phyloP scores from a whole-genome alignment of 2,113 vertebrate genomes.

The Menura novaehollandiae region DNA sequence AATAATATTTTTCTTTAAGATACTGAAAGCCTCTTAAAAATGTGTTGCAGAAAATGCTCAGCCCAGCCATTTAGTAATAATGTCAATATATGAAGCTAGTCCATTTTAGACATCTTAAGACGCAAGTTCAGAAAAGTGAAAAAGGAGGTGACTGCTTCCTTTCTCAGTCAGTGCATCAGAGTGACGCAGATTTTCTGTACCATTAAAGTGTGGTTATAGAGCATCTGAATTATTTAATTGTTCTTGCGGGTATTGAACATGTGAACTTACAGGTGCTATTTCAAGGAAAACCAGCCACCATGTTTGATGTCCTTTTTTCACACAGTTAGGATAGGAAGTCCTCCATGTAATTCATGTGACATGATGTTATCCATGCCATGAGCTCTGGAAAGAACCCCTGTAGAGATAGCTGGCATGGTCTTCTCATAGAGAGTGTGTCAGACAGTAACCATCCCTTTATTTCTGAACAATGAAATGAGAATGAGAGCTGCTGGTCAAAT shows the following conservation, averaged over 20 bases:
- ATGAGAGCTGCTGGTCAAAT: neutral
- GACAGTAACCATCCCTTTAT: neutral
- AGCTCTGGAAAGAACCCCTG: neutral
- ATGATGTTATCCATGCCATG: neutral
- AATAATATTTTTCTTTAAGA: neutral
- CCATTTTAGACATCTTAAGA: neutral
- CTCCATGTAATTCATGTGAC: neutral
- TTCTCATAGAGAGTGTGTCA: neutral
- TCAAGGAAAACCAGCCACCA: neutral
- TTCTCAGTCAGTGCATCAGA: neutral
- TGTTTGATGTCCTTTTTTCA: neutral
- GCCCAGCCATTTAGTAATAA: neutral
- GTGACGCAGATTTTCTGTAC: neutral
- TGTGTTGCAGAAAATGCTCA: neutral
- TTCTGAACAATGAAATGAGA: neutral
- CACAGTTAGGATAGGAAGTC: neutral
- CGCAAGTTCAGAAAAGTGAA: neutral
- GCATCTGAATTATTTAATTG: neutral
- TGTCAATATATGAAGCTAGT: neutral
- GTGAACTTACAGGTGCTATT: neutral
- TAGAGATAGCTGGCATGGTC: neutral
- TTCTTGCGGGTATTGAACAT: neutral
- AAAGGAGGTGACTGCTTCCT: neutral
- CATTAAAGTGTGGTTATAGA: neutral
- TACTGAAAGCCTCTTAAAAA: neutral